phyloP scores from a whole-genome alignment of 2,797 vertebrate genomes.

The Lepus townsendii region DNA sequence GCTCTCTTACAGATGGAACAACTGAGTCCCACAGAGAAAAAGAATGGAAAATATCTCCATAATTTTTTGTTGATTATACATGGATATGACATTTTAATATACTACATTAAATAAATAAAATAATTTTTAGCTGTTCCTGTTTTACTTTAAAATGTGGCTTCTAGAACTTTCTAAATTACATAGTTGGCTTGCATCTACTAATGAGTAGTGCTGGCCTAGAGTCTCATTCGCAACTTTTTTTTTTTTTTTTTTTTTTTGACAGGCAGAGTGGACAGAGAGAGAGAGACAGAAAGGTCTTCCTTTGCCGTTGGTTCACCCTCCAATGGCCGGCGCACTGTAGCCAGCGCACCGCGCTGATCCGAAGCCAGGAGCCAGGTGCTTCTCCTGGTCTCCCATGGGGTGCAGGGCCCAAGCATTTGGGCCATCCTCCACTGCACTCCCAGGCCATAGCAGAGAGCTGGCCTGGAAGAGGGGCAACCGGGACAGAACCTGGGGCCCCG shows the following conservation, averaged over 20 bases:
- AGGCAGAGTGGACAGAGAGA: too few species aligned
- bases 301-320: too few species aligned
- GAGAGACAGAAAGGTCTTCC: too few species aligned
- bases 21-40: conserved; percentile 12
- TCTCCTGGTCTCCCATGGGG: too few species aligned
- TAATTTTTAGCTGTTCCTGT: background rate
- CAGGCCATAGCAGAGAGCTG: too few species aligned
- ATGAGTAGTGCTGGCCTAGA: background rate
- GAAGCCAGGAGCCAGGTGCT: too few species aligned
- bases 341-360: too few species aligned
- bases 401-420: too few species aligned
- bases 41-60: background rate
- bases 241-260: background rate
- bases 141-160: background rate
- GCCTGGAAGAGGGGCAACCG: too few species aligned
- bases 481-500: too few species aligned
- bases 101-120: conserved; percentile 32
- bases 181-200: background rate
- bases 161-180: background rate
- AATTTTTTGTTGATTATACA: background rate
- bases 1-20: background rate
- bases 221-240: background rate
- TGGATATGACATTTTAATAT: conserved; percentile 1
- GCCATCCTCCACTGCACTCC: too few species aligned
- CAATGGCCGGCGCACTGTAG: too few species aligned